Evolutionary conservation across 2,888 invertebrate species (phyloP).

Genomic region (Abrostola triplasia): DNA sequence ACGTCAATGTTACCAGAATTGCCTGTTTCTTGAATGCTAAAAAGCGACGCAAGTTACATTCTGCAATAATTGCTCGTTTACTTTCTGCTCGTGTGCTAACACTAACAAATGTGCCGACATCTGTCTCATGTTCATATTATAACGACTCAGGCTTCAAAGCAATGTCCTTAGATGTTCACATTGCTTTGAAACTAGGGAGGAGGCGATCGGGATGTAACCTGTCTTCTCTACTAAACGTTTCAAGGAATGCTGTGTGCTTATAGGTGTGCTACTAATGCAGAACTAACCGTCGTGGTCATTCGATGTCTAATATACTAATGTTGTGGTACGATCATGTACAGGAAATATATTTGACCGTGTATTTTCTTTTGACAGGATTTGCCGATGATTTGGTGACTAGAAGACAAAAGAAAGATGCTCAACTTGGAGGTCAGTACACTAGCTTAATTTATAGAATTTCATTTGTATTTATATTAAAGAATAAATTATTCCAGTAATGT

Average conservation of each 20-base stretch:
- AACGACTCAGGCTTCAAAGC: constrained; percentile 39
- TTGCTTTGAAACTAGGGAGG: constrained; percentile 57
- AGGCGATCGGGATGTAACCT: constrained; percentile 68
- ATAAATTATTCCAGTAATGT: background rate
- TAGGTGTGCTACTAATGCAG: constrained; percentile 84
- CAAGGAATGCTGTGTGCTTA: constrained; percentile 84
- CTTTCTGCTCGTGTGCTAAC: constrained; percentile 29
- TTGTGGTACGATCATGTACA: constrained; percentile 21
- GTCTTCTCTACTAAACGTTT: constrained; percentile 67
- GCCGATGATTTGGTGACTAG: constrained; percentile 86
- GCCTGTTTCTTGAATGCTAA: constrained; percentile 41
- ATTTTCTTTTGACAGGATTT: constrained; percentile 77
- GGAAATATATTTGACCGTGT: constrained; percentile 33
- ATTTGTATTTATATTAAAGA: background rate
- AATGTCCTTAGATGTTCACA: constrained; percentile 16
- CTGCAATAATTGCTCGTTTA: constrained; percentile 25
- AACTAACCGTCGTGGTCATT: constrained; percentile 71
- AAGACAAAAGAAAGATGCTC: constrained; percentile 87
- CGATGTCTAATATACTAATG: constrained; percentile 74
- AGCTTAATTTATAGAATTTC: background rate
- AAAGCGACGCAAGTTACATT: constrained; percentile 20
- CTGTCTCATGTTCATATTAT: constrained; percentile 19
- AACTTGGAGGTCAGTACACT: constrained; percentile 80
- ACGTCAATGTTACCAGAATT: constrained; percentile 29
- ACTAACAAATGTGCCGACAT: constrained; percentile 23